These are phyloP conservation scores for Tiliqua scincoides DNA, from an alignment of 2,113 vertebrate species.

Conservation along the genomic window DNA sequence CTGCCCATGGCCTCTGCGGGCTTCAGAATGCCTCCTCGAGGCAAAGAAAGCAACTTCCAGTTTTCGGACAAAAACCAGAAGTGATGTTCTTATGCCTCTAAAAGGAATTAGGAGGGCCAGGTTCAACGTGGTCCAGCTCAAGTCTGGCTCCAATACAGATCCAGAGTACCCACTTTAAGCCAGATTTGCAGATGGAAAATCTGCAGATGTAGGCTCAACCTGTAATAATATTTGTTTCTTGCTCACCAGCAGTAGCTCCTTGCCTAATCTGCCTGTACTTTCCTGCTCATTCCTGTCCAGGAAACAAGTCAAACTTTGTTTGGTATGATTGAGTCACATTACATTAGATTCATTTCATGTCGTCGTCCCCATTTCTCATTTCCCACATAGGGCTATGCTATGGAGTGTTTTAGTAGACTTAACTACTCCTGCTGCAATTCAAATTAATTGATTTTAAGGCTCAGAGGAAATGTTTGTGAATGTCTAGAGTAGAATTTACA, in stretches of 20 bases:
- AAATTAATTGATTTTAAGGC: constrained; percentile 27
- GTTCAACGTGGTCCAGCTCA: no score
- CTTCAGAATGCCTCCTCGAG: no score
- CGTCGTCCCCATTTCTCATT: neutral
- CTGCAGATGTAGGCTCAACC: no score
- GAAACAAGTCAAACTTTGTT: neutral
- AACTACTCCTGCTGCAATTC: neutral
- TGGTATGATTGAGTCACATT: accelerated
- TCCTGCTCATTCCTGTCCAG: neutral
- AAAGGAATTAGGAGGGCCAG: no score
- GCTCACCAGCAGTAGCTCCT: neutral
- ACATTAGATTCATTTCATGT: neutral
- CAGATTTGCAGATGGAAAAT: no score
- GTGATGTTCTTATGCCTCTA: no score
- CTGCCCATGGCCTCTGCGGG: no score
- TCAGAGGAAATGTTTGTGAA: constrained; percentile 20
- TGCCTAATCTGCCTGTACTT: neutral
- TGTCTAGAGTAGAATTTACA: constrained; percentile 30
- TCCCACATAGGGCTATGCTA: neutral
- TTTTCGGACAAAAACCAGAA: no score
- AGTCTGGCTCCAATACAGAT: no score
- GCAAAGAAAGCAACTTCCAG: no score
- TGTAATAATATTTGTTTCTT: neutral
- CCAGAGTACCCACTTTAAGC: no score
- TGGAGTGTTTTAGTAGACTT: neutral